Percentiles rank a stretch among this genome's conserved stretches.
These are phyloP conservation scores for Rhamphomyia laevipes DNA, from an alignment of 2,888 invertebrate species.

Conservation along the genomic window DNA sequence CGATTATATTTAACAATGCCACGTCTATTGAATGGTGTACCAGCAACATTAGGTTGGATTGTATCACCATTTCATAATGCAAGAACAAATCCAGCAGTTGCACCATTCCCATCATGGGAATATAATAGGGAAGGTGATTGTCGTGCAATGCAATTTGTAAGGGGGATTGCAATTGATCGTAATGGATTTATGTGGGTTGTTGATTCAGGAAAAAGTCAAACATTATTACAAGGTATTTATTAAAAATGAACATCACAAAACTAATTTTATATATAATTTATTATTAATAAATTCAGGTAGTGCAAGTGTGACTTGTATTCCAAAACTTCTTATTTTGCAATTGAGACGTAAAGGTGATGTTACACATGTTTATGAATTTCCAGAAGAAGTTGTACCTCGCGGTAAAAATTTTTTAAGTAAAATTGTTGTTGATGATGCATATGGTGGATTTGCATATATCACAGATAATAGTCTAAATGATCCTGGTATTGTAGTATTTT, in stretches of 20 bases:
- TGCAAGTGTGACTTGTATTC: conserved; percentile 48
- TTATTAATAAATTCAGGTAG: conserved; percentile 10
- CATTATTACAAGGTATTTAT: conserved; percentile 38
- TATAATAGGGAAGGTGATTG: conserved; percentile 57
- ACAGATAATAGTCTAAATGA: conserved; percentile 55
- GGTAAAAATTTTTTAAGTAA: conserved; percentile 55
- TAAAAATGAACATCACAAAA: too few species aligned
- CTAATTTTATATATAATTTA: too few species aligned
- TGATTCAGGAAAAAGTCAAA: conserved; percentile 54
- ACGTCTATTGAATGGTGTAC: conserved; percentile 57
- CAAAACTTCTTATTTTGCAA: conserved; percentile 56
- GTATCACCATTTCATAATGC: conserved; percentile 35
- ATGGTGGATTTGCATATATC: conserved; percentile 56
- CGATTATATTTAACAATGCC: conserved; percentile 57
- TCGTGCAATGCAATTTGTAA: conserved; percentile 58
- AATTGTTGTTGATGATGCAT: conserved; percentile 58
- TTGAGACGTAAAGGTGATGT: conserved; percentile 46
- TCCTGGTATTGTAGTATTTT: conserved; percentile 63
- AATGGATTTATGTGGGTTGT: conserved; percentile 57
- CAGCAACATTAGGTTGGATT: conserved; percentile 53
- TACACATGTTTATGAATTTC: conserved; percentile 49
- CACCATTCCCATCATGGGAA: conserved; percentile 61
- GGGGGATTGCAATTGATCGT: conserved; percentile 60
- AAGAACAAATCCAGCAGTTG: conserved; percentile 44
- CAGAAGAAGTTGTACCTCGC: conserved; percentile 45